Conservation (phyloP, 2,113 vertebrate genomes). For the Neotragus pygmaeus region DNA sequence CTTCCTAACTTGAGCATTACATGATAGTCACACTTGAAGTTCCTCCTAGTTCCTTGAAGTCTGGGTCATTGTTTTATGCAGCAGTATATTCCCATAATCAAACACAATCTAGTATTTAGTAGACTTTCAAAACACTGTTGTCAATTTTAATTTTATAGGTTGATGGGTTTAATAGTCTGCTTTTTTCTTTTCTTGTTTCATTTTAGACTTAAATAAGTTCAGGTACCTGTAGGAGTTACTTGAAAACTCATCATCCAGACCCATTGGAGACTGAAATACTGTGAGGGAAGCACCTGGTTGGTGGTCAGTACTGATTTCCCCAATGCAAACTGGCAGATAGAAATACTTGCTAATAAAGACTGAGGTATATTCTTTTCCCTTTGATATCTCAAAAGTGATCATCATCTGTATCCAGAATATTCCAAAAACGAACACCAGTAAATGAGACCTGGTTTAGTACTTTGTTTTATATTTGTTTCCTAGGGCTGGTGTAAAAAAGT, state of each 20-base stretch:
- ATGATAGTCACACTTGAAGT: background rate
- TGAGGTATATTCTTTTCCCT: slow-evolving; percentile 27
- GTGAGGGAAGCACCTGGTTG: slow-evolving; percentile 73
- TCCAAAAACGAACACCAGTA: background rate
- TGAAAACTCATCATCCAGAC: slow-evolving; percentile 63
- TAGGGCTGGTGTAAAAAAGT: background rate
- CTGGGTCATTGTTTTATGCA: background rate
- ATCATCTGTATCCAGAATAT: slow-evolving; percentile 20
- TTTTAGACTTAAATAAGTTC: slow-evolving; percentile 18
- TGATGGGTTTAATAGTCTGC: background rate
- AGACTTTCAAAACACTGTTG: background rate
- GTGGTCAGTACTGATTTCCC: slow-evolving; percentile 73
- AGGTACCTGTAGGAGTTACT: slow-evolving; percentile 29
- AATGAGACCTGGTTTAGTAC: background rate
- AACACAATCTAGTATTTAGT: background rate
- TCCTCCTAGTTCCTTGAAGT: background rate
- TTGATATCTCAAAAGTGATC: slow-evolving; percentile 36
- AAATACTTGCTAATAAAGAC: slow-evolving; percentile 56
- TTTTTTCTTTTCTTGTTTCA: background rate
- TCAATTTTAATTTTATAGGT: background rate
- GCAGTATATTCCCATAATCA: background rate
- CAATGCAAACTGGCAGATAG: slow-evolving; percentile 60
- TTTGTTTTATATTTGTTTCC: background rate
- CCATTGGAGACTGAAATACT: slow-evolving; percentile 64
- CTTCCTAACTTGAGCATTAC: background rate